A percentile compares a stretch with the other conserved stretches of the same genome.
phyloP scores from a whole-genome alignment of 2,888 invertebrate species.

The Macaria notata region DNA sequence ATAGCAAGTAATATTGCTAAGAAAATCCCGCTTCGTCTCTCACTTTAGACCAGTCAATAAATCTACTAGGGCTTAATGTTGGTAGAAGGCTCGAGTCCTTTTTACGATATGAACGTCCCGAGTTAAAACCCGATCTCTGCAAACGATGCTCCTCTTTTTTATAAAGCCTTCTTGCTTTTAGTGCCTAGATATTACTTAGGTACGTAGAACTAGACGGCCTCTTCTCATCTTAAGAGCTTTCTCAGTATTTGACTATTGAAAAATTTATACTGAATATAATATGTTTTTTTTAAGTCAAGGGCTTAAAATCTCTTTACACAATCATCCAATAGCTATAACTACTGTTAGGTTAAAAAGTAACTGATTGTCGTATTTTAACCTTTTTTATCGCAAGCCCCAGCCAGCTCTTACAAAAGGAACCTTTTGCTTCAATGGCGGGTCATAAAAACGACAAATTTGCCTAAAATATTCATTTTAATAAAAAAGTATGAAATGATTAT shows the following conservation, averaged over 20 bases:
- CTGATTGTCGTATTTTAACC: slow-evolving; percentile 19
- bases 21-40: slow-evolving; percentile 6
- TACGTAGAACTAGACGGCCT: no score
- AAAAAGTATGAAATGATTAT: no score
- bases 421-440: slow-evolving; percentile 28
- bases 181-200: no score
- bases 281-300: no score
- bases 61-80: slow-evolving; percentile 52
- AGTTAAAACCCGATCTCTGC: slow-evolving; percentile 32
- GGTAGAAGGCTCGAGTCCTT: slow-evolving; percentile 44
- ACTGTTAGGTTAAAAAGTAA: no score
- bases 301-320: no score
- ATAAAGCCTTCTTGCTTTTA: slow-evolving; percentile 12
- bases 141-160: slow-evolving; percentile 20
- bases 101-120: slow-evolving; percentile 48
- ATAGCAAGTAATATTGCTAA: no score
- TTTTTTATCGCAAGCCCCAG: slow-evolving; percentile 28
- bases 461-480: slow-evolving; percentile 33
- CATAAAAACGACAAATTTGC: slow-evolving; percentile 40
- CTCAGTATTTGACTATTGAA: no score
- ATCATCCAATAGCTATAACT: no score
- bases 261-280: no score
- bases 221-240: slow-evolving; percentile 3
- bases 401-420: slow-evolving; percentile 38
- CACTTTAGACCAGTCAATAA: slow-evolving; percentile 27